Base-by-base conservation (phyloP, 2,888 invertebrate species). In the Meta bourneti region DNA sequence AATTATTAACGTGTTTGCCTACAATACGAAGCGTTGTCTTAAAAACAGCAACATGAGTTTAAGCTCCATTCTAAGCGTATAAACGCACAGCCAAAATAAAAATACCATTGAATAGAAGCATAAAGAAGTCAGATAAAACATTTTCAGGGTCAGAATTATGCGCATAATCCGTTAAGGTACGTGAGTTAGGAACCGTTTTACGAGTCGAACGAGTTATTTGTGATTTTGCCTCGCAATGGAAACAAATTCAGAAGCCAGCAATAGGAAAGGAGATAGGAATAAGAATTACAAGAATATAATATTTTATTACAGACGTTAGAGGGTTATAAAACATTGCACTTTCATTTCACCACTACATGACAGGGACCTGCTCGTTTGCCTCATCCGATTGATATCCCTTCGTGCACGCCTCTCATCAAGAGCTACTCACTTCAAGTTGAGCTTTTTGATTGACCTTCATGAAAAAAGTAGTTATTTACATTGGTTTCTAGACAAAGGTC, bases 201-300 rank as follows among this genome's bases (percentile, higher is more conserved):
- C 82, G 91, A 91, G 75, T 82, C 86, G 87, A 91, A 87, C 91
- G 91, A 91, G 91, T 91, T 91, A 91, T 91, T 91, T 91, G 91
- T 72, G 86, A 82, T 87, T 72, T 82, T 77, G 16, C 82, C 77
- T 91, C 82, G 87, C 77, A 87, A 69, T 77, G 86, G 89, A 78
- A 89, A 89, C 89, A 89, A 69, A 83, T 69, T 51, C 85, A 81
- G 75, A 86, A 70, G 84, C 85, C 77, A 72, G 78, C 78, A 78
- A 84, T 79, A 84, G 72, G 79, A 19, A 72, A 61, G 51, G 72
- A 72, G 70, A 72, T 71, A 52, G 70, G 82, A 77, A 87, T 82
- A 86, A 51, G 72, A 81, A 82, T 91, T 91, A 87, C 75, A 82
- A 71, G 82, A 87, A 71, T 77, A 90, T 90, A 78, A 82, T 91